These are phyloP conservation scores for Condylostylus longicornis DNA, from an alignment of 1,140 invertebrate species.

Conservation along the genomic window DNA sequence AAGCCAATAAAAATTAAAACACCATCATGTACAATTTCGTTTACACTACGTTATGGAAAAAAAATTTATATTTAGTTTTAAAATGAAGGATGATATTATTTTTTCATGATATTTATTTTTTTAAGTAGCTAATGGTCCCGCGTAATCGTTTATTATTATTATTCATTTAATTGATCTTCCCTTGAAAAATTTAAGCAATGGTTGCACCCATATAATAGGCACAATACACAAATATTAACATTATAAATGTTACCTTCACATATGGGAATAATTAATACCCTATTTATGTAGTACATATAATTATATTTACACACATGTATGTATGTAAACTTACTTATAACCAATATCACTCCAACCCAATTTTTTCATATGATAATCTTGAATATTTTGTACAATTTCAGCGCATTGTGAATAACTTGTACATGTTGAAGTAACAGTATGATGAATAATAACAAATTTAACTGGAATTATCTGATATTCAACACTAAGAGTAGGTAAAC, in stretches of 20 bases:
- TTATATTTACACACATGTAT: neutral
- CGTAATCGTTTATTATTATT: too few species aligned
- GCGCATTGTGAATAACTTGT: slow-evolving; percentile 33
- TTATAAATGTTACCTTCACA: neutral
- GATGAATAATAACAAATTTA: slow-evolving; percentile 50
- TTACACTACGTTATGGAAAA: too few species aligned
- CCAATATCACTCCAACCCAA: slow-evolving; percentile 21
- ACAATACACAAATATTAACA: neutral
- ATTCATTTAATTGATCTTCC: too few species aligned
- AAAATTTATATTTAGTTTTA: too few species aligned
- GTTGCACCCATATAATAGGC: too few species aligned
- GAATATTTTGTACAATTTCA: slow-evolving; percentile 20
- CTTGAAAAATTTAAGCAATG: too few species aligned
- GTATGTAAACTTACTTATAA: slow-evolving; percentile 21
- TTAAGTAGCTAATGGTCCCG: too few species aligned
- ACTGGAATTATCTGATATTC: slow-evolving; percentile 39
- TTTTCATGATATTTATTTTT: too few species aligned
- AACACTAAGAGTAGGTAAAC: slow-evolving; percentile 31
- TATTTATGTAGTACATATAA: neutral
- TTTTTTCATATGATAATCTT: slow-evolving; percentile 21
- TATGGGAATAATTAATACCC: neutral
- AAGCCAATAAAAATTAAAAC: neutral
- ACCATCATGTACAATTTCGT: too few species aligned
- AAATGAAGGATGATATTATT: too few species aligned
- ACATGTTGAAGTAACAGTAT: slow-evolving; percentile 46